These are phyloP conservation scores for Manis pentadactyla DNA, from an alignment of 2,797 vertebrate species.

Conservation along the genomic window DNA sequence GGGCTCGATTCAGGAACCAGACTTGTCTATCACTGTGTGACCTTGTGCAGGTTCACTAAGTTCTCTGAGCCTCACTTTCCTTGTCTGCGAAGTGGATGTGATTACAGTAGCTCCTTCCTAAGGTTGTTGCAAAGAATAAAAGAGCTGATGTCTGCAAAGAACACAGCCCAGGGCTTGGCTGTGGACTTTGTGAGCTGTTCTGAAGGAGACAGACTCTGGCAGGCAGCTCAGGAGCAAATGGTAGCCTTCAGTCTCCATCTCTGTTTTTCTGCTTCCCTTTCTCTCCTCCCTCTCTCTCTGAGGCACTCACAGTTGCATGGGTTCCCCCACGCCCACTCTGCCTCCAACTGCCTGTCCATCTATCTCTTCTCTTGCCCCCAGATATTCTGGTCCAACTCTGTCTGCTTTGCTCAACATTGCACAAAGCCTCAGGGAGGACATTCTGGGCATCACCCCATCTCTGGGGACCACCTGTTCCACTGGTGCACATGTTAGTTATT, in stretches of 20 bases:
- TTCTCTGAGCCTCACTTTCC: background rate
- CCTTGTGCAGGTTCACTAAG: background rate
- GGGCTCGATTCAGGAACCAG: background rate
- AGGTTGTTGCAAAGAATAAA: background rate
- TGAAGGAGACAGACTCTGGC: background rate
- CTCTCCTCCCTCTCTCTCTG: background rate
- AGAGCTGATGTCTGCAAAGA: background rate
- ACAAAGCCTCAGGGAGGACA: background rate
- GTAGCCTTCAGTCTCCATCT: background rate
- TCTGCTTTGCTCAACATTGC: background rate
- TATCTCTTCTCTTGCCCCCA: background rate
- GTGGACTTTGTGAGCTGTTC: background rate
- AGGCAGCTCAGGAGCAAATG: no score
- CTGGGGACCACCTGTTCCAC: constrained; percentile 32
- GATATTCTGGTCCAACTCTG: background rate
- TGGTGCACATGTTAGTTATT: constrained; percentile 48
- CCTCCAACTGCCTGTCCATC: background rate
- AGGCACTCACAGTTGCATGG: background rate
- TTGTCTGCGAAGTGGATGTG: background rate
- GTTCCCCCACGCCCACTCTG: no score
- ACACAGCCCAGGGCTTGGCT: background rate
- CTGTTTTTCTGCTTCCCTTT: background rate
- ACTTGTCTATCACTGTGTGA: background rate
- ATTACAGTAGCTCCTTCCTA: background rate
- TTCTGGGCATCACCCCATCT: background rate